These are phyloP conservation scores for Octodonta nipae DNA, from an alignment of 2,888 invertebrate genomes.

Conservation along the genomic window DNA sequence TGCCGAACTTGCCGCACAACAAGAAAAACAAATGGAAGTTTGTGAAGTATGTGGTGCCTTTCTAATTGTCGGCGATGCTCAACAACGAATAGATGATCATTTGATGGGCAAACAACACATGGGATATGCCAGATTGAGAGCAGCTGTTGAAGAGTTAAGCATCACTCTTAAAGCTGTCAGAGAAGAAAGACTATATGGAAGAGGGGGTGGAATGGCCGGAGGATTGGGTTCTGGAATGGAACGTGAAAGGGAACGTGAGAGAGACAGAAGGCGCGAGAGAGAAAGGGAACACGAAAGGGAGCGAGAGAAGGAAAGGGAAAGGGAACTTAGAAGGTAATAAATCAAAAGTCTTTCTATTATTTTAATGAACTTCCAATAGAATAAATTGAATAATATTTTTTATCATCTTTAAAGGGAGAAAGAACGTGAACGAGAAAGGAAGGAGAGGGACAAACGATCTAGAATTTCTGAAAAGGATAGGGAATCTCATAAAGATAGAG, in stretches of 20 bases:
- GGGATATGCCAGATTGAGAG: conserved; percentile 61
- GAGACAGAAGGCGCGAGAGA: conserved; percentile 13
- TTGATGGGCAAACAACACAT: conserved; percentile 97
- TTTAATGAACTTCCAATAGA: too few relatives aligned
- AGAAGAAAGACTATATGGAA: conserved; percentile 32
- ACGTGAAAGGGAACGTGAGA: conserved; percentile 16
- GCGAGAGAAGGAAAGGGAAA: too few relatives aligned
- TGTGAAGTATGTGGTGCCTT: conserved; percentile 97
- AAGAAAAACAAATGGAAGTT: conserved; percentile 97
- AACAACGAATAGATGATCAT: conserved; percentile 94
- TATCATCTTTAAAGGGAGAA: too few relatives aligned
- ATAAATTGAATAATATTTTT: too few relatives aligned
- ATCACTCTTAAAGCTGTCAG: conserved; percentile 47
- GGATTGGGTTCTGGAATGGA: conserved; percentile 17
- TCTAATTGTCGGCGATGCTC: conserved; percentile 96
- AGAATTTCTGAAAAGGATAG: too few relatives aligned
- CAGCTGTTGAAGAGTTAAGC: conserved; percentile 48
- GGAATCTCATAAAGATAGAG: too few relatives aligned
- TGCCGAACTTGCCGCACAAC: conserved; percentile 72
- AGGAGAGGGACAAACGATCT: too few relatives aligned
- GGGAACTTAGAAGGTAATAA: too few relatives aligned
- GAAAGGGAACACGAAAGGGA: conserved; percentile 15
- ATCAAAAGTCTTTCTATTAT: too few relatives aligned
- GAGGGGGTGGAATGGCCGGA: conserved; percentile 20
- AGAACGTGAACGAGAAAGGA: too few relatives aligned